A percentile compares a stretch with the other conserved stretches of the same genome.
These are phyloP conservation scores for Poeciliopsis occidentalis DNA, from an alignment of 2,113 vertebrate genomes.

Conservation along the genomic window DNA sequence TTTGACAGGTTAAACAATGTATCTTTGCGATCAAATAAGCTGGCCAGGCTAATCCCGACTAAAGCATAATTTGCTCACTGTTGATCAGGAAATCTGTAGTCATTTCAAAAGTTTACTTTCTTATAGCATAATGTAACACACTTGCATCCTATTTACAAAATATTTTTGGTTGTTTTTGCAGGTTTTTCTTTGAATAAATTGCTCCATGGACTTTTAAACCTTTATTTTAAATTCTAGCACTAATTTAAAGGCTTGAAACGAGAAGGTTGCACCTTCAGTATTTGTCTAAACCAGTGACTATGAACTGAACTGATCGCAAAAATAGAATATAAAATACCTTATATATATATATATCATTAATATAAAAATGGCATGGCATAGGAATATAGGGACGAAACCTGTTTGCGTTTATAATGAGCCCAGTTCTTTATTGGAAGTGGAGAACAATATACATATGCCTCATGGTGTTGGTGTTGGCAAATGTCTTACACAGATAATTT, in stretches of 20 bases:
- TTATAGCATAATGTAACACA: background rate
- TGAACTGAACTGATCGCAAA: background rate
- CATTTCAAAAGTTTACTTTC: background rate
- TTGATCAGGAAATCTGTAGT: background rate
- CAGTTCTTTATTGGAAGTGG: slow-evolving; percentile 9
- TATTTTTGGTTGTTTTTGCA: background rate
- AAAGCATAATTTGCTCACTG: background rate
- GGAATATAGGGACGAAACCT: background rate
- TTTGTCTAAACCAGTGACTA: too few relatives aligned
- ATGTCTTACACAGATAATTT: background rate
- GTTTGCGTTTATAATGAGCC: slow-evolving; percentile 12
- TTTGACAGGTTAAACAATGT: slow-evolving; percentile 12
- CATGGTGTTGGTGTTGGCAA: background rate
- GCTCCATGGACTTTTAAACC: background rate
- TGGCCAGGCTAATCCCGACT: background rate
- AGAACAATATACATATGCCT: background rate
- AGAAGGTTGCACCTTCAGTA: too few relatives aligned
- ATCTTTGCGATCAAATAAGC: slow-evolving; percentile 8
- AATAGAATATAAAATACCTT: background rate
- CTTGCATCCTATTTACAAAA: background rate
- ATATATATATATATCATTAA: background rate
- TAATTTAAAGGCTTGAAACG: too few relatives aligned
- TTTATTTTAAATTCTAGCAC: background rate
- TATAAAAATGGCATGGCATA: background rate
- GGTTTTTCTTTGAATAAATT: background rate